Evolutionary conservation across 1,140 invertebrate species (phyloP).

Genomic region (Copidosoma floridanum): DNA sequence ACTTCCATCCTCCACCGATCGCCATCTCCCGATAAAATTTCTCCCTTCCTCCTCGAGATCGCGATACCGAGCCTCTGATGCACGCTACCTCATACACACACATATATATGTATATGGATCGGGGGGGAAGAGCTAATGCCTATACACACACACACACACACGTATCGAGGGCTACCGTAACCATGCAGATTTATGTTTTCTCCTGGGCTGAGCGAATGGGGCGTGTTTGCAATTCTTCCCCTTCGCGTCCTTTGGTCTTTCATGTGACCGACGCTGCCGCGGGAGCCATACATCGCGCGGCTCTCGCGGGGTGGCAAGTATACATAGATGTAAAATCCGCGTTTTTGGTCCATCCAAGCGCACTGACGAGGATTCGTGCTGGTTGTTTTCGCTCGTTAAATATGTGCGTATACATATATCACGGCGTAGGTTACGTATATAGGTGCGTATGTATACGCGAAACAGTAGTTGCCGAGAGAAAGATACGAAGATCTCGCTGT

Average conservation of each 20-base stretch:
- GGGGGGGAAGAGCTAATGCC: too few species aligned
- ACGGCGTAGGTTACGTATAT: not conserved
- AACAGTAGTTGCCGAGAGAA: not conserved
- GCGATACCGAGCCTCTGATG: too few species aligned
- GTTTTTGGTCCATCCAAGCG: too few species aligned
- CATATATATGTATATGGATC: too few species aligned
- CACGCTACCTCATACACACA: too few species aligned
- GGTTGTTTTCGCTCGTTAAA: too few species aligned
- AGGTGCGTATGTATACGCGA: too few species aligned
- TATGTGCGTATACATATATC: not conserved
- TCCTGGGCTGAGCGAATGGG: constrained; percentile 3
- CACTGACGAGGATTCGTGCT: too few species aligned
- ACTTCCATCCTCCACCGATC: too few species aligned
- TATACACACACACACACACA: too few species aligned
- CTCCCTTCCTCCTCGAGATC: constrained; percentile 33
- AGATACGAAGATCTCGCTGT: not conserved
- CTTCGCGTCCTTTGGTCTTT: constrained; percentile 17
- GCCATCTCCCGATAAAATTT: constrained; percentile 36
- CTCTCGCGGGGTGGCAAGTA: too few species aligned
- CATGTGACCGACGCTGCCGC: constrained; percentile 13
- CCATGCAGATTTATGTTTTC: constrained; percentile 41
- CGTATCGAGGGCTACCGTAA: constrained; percentile 38
- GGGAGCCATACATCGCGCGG: not conserved
- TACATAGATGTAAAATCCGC: too few species aligned
- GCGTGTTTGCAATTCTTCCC: not conserved